Conservation (phyloP, 2,888 invertebrate species). For the Agrenia bidenticulata region DNA sequence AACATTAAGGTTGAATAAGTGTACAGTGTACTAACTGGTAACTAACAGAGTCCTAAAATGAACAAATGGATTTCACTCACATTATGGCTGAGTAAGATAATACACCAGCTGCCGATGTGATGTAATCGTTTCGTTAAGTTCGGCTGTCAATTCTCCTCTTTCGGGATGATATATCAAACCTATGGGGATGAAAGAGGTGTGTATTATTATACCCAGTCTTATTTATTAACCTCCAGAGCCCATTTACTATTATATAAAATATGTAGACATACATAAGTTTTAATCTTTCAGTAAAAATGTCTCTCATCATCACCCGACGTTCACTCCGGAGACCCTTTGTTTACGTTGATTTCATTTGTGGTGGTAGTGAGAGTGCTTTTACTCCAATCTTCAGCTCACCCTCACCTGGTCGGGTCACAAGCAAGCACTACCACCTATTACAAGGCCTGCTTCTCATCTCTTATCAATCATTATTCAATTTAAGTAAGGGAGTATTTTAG, state of each 20-base stretch:
- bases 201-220: too few relatives aligned
- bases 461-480: background rate
- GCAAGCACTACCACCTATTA: background rate
- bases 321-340: background rate
- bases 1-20: too few relatives aligned
- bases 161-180: constrained; percentile 14
- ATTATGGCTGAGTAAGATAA: constrained; percentile 12
- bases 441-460: background rate
- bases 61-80: constrained; percentile 13
- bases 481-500: too few relatives aligned
- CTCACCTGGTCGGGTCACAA: constrained; percentile 6
- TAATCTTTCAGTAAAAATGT: constrained; percentile 6
- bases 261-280: background rate
- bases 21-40: background rate
- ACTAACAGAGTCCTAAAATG: constrained; percentile 6
- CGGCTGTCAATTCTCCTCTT: constrained; percentile 7
- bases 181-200: background rate
- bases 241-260: background rate
- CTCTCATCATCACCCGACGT: constrained; percentile 3
- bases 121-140: constrained; percentile 12
- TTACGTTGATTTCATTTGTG: constrained; percentile 18
- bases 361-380: background rate
- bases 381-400: background rate
- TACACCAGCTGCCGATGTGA: constrained; percentile 20
- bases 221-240: too few relatives aligned